Evolutionary conservation across 2,113 vertebrate genomes (phyloP), one percentile per base, ranked within the genome.

Genomic region (Murina feae): DNA sequence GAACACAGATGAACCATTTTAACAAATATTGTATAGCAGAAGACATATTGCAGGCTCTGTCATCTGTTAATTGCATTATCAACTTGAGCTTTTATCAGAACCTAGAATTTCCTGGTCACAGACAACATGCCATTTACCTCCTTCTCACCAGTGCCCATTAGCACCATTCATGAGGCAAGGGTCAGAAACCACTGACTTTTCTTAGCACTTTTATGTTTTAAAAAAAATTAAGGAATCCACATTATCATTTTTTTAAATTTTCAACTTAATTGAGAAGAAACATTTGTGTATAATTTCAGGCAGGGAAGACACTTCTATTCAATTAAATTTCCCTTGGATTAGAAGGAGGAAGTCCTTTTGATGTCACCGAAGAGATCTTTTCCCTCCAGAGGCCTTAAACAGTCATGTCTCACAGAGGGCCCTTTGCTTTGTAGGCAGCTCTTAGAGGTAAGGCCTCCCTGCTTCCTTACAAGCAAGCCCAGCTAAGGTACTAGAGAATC

Each of bases 1-100:
- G 92, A 79, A 20, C 37, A 94, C 35, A 96, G 82, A 90, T 84
- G 68, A 78, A 8, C 17, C 86, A 44, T 55, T 94, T 94, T 93
- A 65, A 76, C n/a, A 89, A 65, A 91, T 74, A 28, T 51, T 80
- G 72, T 30, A 86, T 4, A 85, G 28, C 58, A 51, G 23, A 82
- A 83, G 39, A 66, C 7, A 0, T 42, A 53, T 49, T 71, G 28
- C 28, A 95, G 80, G 35, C 44, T 30, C 95, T 91, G 16, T 20
- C 49, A 5, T n/a, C 66, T 85, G 92, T 66, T 94, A 51, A 49
- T 4, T 75, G 68, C 68, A 60, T 65, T 53, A 95, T 44, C 39
- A 58, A 71, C 68, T 75, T 80, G 0, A 8, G 11, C 42, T 39
- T 39, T 89, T 58, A 42, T 53, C 71, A 89, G 49, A 90, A 85